Evolutionary conservation across 2,797 vertebrate species (phyloP).

Genomic region (Enteromius viviparus): DNA sequence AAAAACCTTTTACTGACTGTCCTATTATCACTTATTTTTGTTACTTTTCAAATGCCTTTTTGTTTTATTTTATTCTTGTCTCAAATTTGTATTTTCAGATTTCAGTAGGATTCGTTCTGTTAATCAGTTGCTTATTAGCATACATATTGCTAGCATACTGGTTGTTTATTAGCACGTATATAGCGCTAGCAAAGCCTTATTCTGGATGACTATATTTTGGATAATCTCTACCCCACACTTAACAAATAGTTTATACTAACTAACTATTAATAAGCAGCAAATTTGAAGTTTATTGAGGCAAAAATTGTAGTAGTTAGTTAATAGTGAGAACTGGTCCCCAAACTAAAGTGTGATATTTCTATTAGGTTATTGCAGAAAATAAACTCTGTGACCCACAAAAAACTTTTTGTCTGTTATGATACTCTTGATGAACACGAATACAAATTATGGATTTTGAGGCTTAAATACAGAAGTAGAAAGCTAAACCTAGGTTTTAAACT

Average conservation of each 20-base stretch:
- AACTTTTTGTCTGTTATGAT: neutral
- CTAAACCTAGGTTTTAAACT: neutral
- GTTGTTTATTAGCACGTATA: neutral
- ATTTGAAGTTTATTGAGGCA: neutral
- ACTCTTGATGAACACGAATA: neutral
- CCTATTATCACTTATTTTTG: constrained; percentile 11
- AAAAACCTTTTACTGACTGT: neutral
- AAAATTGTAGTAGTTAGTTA: neutral
- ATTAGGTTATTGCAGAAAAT: neutral
- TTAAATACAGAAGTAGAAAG: neutral
- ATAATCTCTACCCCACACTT: neutral
- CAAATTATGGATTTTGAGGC: neutral
- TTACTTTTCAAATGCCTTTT: neutral
- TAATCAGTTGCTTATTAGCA: neutral
- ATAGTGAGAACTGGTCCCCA: neutral
- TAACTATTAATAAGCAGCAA: neutral
- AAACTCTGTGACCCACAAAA: neutral
- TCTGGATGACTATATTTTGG: neutral
- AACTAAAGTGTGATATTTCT: neutral
- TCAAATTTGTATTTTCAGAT: neutral
- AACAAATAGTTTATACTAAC: neutral
- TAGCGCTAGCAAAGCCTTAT: no score
- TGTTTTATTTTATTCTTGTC: no score
- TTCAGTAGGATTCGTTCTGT: neutral
- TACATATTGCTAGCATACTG: neutral